phyloP scores from a whole-genome alignment of 2,888 invertebrate genomes.

The Uropetala carovei region DNA sequence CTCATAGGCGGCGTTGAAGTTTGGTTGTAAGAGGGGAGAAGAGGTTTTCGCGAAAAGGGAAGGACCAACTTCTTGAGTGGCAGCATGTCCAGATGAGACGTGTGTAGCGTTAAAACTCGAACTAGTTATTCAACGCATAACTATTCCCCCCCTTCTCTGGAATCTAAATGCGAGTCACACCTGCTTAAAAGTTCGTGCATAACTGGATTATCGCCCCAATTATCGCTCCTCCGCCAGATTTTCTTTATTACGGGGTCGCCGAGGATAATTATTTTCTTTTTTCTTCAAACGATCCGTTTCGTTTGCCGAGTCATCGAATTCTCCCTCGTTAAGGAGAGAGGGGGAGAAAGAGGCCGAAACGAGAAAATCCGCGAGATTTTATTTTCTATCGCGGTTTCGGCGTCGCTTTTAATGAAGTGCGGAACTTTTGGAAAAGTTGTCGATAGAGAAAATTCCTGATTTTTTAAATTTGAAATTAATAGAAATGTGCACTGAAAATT shows the following conservation, averaged over 20 bases:
- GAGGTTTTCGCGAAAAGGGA: neutral
- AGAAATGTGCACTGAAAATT: too few species aligned
- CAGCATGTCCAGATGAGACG: neutral
- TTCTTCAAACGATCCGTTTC: neutral
- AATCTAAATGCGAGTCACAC: conserved; percentile 41
- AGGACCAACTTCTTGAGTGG: neutral
- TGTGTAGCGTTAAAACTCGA: neutral
- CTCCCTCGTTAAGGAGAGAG: neutral
- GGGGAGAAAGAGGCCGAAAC: neutral
- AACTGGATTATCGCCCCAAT: conserved; percentile 42
- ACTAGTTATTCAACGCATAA: neutral
- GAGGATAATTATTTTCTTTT: neutral
- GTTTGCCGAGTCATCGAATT: neutral
- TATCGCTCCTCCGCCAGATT: neutral
- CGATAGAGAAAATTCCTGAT: neutral
- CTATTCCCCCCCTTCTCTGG: neutral
- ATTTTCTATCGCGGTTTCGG: too few species aligned
- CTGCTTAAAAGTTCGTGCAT: conserved; percentile 44
- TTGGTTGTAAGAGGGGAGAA: neutral
- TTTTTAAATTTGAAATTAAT: too few species aligned
- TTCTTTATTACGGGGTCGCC: neutral
- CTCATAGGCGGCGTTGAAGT: neutral
- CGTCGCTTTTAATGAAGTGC: too few species aligned
- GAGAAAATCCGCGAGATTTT: neutral
- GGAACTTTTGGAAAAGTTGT: neutral